Conservation (phyloP, 2,113 vertebrate species). For the Poicephalus meyeri region DNA sequence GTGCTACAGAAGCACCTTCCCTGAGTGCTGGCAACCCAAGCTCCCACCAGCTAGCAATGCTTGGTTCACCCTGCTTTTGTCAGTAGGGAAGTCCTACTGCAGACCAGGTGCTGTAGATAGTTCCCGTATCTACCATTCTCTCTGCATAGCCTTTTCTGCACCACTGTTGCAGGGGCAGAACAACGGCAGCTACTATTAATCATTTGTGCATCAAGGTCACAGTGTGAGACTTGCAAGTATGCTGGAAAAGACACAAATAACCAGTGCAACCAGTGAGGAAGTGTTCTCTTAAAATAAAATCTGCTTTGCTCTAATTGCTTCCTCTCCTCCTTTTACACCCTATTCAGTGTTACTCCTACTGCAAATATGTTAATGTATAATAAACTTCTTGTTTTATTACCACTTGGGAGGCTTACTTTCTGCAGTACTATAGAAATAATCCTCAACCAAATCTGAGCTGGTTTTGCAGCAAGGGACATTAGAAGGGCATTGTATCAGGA, state of each 20-base stretch:
- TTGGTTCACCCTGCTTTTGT: not conserved
- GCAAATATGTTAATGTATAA: not conserved
- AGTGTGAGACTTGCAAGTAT: not conserved
- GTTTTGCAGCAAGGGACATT: not conserved
- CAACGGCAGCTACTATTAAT: not conserved
- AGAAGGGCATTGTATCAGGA: not conserved
- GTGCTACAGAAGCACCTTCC: not conserved
- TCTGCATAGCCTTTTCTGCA: not conserved
- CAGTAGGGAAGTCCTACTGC: not conserved
- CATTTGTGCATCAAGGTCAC: not conserved
- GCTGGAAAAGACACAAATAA: not conserved
- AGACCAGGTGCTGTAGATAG: not conserved
- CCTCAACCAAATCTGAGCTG: not conserved
- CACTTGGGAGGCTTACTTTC: not conserved
- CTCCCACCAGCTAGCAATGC: not conserved
- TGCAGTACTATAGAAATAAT: not conserved
- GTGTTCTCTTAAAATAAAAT: not conserved
- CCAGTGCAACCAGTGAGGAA: not conserved
- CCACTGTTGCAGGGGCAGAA: not conserved
- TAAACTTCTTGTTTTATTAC: not conserved
- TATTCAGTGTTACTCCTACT: not conserved
- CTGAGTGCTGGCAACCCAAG: fast-evolving
- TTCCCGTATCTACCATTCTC: not conserved
- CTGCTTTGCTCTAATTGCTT: not conserved
- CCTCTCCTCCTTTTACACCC: not conserved